These are phyloP conservation scores for Heliconius aoede DNA, from an alignment of 2,888 invertebrate genomes.

Conservation along the genomic window DNA sequence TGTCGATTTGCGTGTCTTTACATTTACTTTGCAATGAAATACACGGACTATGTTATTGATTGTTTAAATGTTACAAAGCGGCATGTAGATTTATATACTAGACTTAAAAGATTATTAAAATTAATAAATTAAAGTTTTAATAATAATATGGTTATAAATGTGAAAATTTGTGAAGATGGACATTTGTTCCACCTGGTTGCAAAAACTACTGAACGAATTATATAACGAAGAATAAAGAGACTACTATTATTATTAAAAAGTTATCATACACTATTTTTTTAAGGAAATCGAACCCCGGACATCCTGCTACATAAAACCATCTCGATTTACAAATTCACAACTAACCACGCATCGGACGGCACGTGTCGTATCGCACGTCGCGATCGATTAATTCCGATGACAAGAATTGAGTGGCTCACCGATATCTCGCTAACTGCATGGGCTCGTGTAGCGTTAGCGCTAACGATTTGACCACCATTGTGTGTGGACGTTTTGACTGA, in stretches of 20 bases:
- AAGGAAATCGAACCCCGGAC: neutral
- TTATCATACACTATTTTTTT: too few relatives aligned
- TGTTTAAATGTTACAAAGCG: neutral
- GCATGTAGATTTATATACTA: too few relatives aligned
- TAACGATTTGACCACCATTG: neutral
- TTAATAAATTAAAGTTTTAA: too few relatives aligned
- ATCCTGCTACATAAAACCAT: neutral
- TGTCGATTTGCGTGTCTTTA: neutral
- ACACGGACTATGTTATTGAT: neutral
- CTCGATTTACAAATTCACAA: neutral
- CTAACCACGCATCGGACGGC: neutral
- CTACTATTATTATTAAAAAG: too few relatives aligned
- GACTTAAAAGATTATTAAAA: too few relatives aligned
- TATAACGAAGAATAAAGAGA: too few relatives aligned
- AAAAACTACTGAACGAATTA: too few relatives aligned
- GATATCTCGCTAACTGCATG: conserved; percentile 9
- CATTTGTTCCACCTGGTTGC: too few relatives aligned
- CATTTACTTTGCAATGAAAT: too few relatives aligned
- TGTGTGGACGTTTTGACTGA: neutral
- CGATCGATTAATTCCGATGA: conserved; percentile 24
- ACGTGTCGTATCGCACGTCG: conserved; percentile 10
- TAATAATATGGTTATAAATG: too few relatives aligned
- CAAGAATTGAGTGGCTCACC: conserved; percentile 17
- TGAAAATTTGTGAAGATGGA: too few relatives aligned
- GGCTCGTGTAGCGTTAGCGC: neutral